Conservation (phyloP, 2,888 invertebrate species). For the Ormyrus thymus region DNA sequence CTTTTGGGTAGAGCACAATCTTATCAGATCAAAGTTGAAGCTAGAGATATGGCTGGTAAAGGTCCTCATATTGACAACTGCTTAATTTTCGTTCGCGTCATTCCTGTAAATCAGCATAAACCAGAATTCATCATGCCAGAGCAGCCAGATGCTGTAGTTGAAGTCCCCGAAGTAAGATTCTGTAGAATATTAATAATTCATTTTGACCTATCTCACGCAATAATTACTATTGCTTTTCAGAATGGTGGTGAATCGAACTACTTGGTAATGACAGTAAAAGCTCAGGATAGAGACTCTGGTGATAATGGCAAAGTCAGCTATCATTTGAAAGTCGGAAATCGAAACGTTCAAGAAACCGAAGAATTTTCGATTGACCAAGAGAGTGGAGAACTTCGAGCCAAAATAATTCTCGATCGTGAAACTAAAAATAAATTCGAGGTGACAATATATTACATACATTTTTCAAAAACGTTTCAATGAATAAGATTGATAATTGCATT, state of each 20-base stretch:
- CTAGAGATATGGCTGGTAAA: slow-evolving; percentile 83
- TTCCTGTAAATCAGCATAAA: slow-evolving; percentile 88
- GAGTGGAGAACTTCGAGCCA: slow-evolving; percentile 88
- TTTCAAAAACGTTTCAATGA: too few relatives aligned
- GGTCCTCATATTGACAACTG: slow-evolving; percentile 82
- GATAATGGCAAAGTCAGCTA: slow-evolving; percentile 91
- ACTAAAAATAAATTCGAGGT: slow-evolving; percentile 81
- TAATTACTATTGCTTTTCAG: slow-evolving; percentile 70
- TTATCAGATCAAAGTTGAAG: slow-evolving; percentile 83
- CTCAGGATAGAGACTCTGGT: slow-evolving; percentile 87
- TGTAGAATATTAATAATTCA: background rate
- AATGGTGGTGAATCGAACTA: slow-evolving; percentile 86
- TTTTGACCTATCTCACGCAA: slow-evolving; percentile 1
- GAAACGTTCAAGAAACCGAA: slow-evolving; percentile 86
- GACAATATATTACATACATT: slow-evolving; percentile 41
- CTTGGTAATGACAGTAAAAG: slow-evolving; percentile 87
- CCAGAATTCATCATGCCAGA: slow-evolving; percentile 89
- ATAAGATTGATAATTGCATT: too few relatives aligned
- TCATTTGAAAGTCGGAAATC: slow-evolving; percentile 85
- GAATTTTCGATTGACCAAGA: slow-evolving; percentile 88
- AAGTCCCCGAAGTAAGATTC: slow-evolving; percentile 85
- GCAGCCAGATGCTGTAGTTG: slow-evolving; percentile 84
- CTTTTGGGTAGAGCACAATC: slow-evolving; percentile 80
- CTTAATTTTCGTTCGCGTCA: slow-evolving; percentile 84
- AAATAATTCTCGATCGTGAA: slow-evolving; percentile 88